phyloP scores from a whole-genome alignment of 2,888 invertebrate species.

The Trachelus iudaicus region DNA sequence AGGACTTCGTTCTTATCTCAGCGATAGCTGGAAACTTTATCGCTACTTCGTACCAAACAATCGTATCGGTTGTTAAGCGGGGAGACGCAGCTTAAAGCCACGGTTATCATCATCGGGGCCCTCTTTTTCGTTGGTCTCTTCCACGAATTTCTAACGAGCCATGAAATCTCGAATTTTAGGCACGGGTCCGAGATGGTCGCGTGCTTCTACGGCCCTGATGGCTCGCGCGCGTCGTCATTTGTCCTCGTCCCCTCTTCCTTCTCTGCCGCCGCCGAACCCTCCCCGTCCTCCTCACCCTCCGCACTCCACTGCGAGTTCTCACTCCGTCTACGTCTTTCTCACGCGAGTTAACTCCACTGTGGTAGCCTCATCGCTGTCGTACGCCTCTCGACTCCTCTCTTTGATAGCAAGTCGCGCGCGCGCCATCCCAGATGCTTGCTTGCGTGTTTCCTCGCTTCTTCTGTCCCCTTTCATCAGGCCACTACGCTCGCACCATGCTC shows the following conservation, averaged over 20 bases:
- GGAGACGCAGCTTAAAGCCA: neutral
- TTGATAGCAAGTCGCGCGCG: constrained; percentile 27
- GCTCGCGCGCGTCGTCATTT: constrained; percentile 38
- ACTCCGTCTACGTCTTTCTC: neutral
- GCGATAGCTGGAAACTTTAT: neutral
- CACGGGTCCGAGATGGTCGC: constrained; percentile 25
- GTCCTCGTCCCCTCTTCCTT: constrained; percentile 31
- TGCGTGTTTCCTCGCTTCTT: neutral
- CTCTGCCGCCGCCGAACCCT: constrained; percentile 3
- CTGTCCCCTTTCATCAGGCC: neutral
- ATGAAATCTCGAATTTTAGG: neutral
- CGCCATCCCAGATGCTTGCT: constrained; percentile 42
- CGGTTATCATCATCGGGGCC: neutral
- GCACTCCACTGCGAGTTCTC: constrained; percentile 9
- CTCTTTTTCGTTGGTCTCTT: neutral
- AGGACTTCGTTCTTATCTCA: neutral
- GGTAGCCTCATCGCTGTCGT: neutral
- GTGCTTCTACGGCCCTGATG: constrained; percentile 43
- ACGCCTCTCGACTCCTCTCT: neutral
- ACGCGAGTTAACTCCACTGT: neutral
- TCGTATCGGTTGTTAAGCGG: neutral
- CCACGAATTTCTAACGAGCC: neutral
- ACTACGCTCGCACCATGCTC: neutral
- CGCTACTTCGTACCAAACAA: neutral
- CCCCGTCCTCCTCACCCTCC: constrained; percentile 1